Base-by-base conservation (phyloP, 2,888 invertebrate species). In the Bruchidius siliquastri region DNA sequence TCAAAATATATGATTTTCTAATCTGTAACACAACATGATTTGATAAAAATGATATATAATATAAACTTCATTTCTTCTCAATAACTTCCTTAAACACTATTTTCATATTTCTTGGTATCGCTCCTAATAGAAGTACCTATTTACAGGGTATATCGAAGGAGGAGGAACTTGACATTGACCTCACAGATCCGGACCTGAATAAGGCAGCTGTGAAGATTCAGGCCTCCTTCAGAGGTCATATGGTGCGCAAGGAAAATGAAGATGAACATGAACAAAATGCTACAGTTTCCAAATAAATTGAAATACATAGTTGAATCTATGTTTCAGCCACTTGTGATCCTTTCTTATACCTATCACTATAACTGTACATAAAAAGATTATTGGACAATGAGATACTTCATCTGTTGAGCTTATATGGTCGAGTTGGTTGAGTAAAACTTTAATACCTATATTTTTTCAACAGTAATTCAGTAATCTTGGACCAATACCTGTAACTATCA, bases 171-270 rank as follows among this genome's bases (percentile, higher is more conserved):
- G 94, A 94, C 85, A 94, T 96, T 79, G 96, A 96, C 87, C 89
- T 95, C 78, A 90, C 92, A 77, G 96, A 96, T 88, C 96, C 96
- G 21, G 94, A 96, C 80, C 88, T 96, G 82, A 92, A 95, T 87
- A 94, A 95, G 85, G 96, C 96, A 0, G 96, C 96, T 30, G 94
- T 95, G 76, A 96, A 96, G 88, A 96, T 96, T 78, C 96, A 96
- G 85, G 96, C 96, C 73, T 95, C 96, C 71, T 96, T 96, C 92
- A 92, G 96, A 78, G 95, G 95, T 76, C 95, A 96, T 88, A 94
- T 94, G 88, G 93, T 92, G 73, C 95, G 95, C 88, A 94, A 94
- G 87, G 94, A 94, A 72, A 88, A 88, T 77, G 86, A 88, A 66
- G 77, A 73, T 21, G 79, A 80, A 73, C 72, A 68, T 6, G 21